These are phyloP conservation scores for Meloidogyne chitwoodi DNA, from an alignment of 1,140 invertebrate species.

Conservation along the genomic window DNA sequence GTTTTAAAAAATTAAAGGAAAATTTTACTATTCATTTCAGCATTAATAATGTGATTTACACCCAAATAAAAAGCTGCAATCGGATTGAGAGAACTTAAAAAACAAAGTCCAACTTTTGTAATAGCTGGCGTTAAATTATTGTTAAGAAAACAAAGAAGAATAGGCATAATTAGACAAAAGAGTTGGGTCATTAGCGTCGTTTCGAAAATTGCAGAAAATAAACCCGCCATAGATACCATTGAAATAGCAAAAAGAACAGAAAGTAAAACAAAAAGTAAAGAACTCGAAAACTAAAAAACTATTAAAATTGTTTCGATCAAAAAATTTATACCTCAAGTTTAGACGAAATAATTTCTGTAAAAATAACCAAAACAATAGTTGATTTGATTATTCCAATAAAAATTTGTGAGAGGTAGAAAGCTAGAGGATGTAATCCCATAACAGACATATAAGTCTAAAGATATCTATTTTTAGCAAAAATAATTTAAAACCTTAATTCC, in stretches of 20 bases:
- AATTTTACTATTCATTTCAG: conserved; percentile 33
- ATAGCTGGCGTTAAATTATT: conserved; percentile 22
- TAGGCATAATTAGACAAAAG: conserved; percentile 4
- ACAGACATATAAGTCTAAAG: conserved; percentile 51
- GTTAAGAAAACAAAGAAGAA: conserved; percentile 15
- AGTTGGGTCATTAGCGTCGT: conserved; percentile 11
- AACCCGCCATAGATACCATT: conserved; percentile 17
- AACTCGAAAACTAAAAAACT: conserved; percentile 30
- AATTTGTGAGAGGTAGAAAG: conserved; percentile 45
- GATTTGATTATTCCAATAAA: conserved; percentile 41
- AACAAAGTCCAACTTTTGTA: conserved; percentile 26
- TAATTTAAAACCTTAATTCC: conserved; percentile 40
- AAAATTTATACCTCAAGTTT: neutral
- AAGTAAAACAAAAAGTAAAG: conserved; percentile 29
- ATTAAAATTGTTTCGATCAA: neutral
- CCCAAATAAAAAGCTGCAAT: conserved; percentile 42
- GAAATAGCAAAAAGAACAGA: conserved; percentile 26
- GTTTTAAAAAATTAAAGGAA: neutral
- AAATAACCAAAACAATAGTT: conserved; percentile 7
- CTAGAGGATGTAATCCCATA: conserved; percentile 41
- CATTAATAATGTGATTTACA: conserved; percentile 18
- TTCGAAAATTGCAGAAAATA: conserved; percentile 21
- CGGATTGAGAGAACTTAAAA: conserved; percentile 35
- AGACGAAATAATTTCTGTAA: neutral
- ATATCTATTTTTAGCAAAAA: neutral